Evolutionary conservation across 2,888 invertebrate genomes (phyloP), one percentile per base, ranked within the genome.

Genomic region (Lithophane semibrunnea): DNA sequence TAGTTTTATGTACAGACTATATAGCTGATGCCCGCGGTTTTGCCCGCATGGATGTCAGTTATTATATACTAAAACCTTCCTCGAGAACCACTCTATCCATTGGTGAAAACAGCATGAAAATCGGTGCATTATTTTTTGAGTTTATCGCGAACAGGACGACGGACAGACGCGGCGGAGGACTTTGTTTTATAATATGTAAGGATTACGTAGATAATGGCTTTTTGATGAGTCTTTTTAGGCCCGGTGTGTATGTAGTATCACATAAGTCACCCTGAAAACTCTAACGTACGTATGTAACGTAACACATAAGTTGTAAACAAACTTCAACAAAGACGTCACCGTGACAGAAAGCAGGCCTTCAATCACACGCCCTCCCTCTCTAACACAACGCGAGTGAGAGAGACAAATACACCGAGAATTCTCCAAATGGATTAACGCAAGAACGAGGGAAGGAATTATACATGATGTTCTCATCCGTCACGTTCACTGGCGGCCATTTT

Each of bases 381-480:
- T 13, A 52, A 73, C 64, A 21, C 42, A n/a, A 16, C 13, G 24
- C 3, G 64, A 67, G 63, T 69, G 63, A 87, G 74, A 63, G 82
- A 72, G 77, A 87, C 9, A 61, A 1, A 63, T 0, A 52, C n/a
- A 64, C n/a, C 44, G 70, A 66, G 60, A 67, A 63, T 83, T 68
- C 86, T 64, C 77, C 77, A 79, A 86, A 87, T 76, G 86, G 84
- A 87, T 86, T 87, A 83, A 84, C 69, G 61, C 67, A 67, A 65
- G 80, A 79, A 70, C 72, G 61, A 73, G 72, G 79, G 58, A 60
- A 75, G 77, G 81, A 80, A 87, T 88, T 88, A 89, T 87, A 87
- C 86, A 88, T 79, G 86, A 80, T 84, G 84, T 73, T 71, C 75
- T 79, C 89, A 89, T 90, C 85, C 86, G 86, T 90, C 90, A 89